Evolutionary conservation across 2,888 invertebrate genomes (phyloP).

Genomic region (Drosophila kambysellisi): DNA sequence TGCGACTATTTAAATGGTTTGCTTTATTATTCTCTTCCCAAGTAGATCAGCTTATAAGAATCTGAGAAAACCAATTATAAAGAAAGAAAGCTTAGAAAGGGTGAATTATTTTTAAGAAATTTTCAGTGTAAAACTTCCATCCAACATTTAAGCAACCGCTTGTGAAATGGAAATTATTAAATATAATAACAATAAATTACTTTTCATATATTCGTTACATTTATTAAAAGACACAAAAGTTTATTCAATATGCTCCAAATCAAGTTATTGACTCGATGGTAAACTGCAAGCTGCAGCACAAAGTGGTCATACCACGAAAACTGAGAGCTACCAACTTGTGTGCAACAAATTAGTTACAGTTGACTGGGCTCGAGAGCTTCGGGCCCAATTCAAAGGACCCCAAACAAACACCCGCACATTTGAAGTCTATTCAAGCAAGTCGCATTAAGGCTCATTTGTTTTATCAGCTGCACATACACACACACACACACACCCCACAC

Average conservation of each 20-base stretch:
- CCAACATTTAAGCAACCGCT: neutral
- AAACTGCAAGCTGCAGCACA: constrained; percentile 38
- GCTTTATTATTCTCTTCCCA: neutral
- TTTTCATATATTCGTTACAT: neutral
- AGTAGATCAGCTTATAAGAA: neutral
- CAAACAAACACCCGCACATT: constrained; percentile 60
- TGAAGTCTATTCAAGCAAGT: constrained; percentile 75
- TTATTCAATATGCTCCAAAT: constrained; percentile 33
- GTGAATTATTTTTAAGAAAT: neutral
- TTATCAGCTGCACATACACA: constrained; percentile 78
- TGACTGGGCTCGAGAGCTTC: constrained; percentile 66
- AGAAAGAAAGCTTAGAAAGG: neutral
- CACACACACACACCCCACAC: constrained; percentile 30
- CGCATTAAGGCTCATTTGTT: constrained; percentile 83
- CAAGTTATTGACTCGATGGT: constrained; percentile 42
- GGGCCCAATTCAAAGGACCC: constrained; percentile 37
- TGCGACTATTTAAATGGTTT: neutral
- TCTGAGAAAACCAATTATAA: neutral
- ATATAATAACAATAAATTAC: constrained; percentile 12
- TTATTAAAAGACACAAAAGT: neutral
- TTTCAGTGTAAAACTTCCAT: neutral
- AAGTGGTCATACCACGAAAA: constrained; percentile 7
- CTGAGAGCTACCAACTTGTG: constrained; percentile 39
- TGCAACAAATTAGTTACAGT: constrained; percentile 72
- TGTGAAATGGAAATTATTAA: neutral